A percentile compares a stretch with the other conserved stretches of the same genome.
Evolutionary conservation across 1,140 invertebrate genomes (phyloP).

Genomic region (Plodia interpunctella): DNA sequence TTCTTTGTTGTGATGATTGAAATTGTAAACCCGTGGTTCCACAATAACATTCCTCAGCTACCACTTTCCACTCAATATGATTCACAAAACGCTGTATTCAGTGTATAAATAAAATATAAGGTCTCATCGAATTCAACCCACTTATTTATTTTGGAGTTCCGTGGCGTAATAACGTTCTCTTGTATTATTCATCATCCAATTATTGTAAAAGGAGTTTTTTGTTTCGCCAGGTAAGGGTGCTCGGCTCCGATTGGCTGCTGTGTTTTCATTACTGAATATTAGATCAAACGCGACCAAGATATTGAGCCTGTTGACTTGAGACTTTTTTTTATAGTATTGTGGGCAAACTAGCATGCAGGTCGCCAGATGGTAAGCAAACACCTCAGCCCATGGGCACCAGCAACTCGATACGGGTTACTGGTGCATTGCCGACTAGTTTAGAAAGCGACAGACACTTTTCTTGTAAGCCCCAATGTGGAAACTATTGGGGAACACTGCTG

Average conservation of each 20-base stretch:
- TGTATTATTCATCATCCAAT: conserved; percentile 75
- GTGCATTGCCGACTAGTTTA: background rate
- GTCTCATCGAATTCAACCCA: conserved; percentile 1
- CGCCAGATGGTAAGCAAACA: background rate
- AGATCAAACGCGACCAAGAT: conserved; percentile 44
- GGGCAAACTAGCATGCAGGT: background rate
- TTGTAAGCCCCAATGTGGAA: no score
- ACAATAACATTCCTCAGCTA: background rate
- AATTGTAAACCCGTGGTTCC: background rate
- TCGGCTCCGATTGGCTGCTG: conserved; percentile 37
- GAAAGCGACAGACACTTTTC: conserved; percentile 9
- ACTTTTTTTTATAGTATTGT: background rate
- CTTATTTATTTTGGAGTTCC: conserved; percentile 56
- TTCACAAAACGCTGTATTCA: background rate
- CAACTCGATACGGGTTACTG: background rate
- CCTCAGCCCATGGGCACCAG: background rate
- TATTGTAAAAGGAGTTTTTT: conserved; percentile 70
- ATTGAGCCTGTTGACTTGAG: conserved; percentile 17
- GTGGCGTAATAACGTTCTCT: conserved; percentile 61
- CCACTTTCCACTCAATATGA: conserved; percentile 6
- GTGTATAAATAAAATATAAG: conserved; percentile 6
- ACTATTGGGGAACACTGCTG: no score
- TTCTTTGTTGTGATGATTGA: no score
- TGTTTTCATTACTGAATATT: conserved; percentile 58
- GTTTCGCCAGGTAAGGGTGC: conserved; percentile 34